These are phyloP conservation scores for Buathra laborator DNA, from an alignment of 2,888 invertebrate genomes.

Conservation along the genomic window DNA sequence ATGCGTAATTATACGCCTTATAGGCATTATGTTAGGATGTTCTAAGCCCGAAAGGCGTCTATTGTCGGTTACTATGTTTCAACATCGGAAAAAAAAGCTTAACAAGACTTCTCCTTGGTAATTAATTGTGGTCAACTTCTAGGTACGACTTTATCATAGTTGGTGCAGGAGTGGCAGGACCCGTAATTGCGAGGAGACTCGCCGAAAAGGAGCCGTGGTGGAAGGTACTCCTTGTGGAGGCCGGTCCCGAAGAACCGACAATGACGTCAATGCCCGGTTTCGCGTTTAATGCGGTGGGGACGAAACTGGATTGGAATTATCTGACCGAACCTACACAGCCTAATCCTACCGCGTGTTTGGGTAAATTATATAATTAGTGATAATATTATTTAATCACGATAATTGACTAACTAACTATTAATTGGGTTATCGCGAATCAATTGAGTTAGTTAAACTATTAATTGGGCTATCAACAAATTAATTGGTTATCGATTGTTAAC, in stretches of 20 bases:
- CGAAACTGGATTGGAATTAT: constrained; percentile 86
- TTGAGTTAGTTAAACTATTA: no score
- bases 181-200: constrained; percentile 85
- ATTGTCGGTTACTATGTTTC: background rate
- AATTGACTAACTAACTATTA: background rate
- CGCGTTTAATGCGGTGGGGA: constrained; percentile 82
- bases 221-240: constrained; percentile 84
- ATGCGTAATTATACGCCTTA: no score
- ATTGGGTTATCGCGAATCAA: background rate
- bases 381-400: no score
- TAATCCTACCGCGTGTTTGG: constrained; percentile 82
- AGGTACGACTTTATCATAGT: constrained; percentile 85
- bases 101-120: background rate
- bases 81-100: background rate
- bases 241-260: constrained; percentile 85
- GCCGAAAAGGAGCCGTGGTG: constrained; percentile 85
- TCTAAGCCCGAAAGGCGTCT: background rate
- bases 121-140: background rate
- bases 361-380: constrained; percentile 68
- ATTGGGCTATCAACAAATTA: no score
- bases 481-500: no score
- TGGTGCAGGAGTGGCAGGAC: constrained; percentile 85
- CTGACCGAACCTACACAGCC: constrained; percentile 85
- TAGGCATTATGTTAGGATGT: background rate
- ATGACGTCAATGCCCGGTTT: constrained; percentile 84